phyloP scores from a whole-genome alignment of 2,113 vertebrate genomes.

The Bos indicus region DNA sequence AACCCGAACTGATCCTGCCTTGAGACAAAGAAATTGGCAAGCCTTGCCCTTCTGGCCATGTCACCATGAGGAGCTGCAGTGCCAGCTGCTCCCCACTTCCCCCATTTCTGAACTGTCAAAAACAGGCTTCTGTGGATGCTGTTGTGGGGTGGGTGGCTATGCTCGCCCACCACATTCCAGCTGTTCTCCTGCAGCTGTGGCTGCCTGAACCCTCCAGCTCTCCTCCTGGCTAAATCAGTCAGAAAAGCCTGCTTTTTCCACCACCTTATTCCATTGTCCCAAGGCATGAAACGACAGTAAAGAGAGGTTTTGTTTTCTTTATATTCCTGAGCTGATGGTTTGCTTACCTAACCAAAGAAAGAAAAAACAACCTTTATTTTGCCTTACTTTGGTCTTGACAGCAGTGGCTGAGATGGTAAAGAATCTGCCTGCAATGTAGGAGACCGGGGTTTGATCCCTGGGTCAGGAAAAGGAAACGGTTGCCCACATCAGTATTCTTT shows the following conservation, averaged over 20 bases:
- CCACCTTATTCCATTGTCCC: not conserved
- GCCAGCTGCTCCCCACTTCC: not conserved
- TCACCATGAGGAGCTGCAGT: not conserved
- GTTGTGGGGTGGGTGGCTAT: not conserved
- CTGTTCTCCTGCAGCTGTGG: constrained; percentile 18
- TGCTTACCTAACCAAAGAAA: not conserved
- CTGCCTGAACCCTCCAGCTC: constrained; percentile 8
- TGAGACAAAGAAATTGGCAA: not conserved
- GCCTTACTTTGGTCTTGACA: not conserved
- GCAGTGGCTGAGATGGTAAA: not conserved
- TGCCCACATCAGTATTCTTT: not conserved
- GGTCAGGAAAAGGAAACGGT: not conserved
- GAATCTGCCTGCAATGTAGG: not conserved
- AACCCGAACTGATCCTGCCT: not conserved
- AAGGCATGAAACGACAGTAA: not conserved
- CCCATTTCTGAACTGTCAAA: not conserved
- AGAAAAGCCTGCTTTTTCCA: not conserved
- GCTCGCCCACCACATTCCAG: constrained; percentile 20
- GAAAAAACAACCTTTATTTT: not conserved
- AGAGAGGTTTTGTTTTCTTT: not conserved
- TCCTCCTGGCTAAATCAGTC: not conserved
- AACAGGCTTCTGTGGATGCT: constrained; percentile 12
- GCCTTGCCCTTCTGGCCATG: not conserved
- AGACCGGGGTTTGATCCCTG: not conserved
- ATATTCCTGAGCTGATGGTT: not conserved